phyloP scores from a whole-genome alignment of 2,888 invertebrate genomes.

The Syrphus vitripennis region DNA sequence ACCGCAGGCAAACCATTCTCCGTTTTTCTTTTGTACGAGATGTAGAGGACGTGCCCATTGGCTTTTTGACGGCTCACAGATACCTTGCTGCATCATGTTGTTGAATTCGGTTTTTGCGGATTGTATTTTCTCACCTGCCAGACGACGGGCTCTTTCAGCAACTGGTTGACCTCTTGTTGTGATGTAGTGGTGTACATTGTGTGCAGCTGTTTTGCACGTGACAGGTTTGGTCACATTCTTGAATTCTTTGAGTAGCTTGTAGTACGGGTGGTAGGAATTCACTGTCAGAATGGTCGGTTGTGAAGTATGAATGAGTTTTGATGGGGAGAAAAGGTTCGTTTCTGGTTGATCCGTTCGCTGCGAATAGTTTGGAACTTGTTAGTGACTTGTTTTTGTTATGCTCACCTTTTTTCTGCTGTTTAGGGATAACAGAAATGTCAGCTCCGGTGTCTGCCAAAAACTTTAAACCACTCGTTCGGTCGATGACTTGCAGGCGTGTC shows the following conservation, averaged over 20 bases:
- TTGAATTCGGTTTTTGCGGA: background rate
- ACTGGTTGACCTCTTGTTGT: background rate
- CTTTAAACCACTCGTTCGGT: background rate
- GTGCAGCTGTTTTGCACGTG: background rate
- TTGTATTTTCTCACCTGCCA: background rate
- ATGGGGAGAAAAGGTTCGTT: background rate
- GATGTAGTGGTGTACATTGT: background rate
- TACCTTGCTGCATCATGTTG: conserved; percentile 3
- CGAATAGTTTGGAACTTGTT: too few relatives aligned
- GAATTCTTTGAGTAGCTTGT: background rate
- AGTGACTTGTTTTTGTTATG: background rate
- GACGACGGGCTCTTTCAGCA: background rate
- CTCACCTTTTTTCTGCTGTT: background rate
- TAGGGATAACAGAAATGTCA: background rate
- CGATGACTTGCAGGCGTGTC: background rate
- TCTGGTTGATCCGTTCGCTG: too few relatives aligned
- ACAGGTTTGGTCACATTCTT: background rate
- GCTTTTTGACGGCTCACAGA: conserved; percentile 8
- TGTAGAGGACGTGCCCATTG: background rate
- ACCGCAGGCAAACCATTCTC: background rate
- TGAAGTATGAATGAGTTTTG: background rate
- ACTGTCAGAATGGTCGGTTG: background rate
- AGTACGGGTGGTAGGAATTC: background rate
- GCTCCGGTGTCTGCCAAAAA: conserved; percentile 5
- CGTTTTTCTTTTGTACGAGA: background rate